Evolutionary conservation across 2,113 vertebrate species (phyloP), one percentile per base, ranked within the genome.

Genomic region (Peromyscus leucopus): DNA sequence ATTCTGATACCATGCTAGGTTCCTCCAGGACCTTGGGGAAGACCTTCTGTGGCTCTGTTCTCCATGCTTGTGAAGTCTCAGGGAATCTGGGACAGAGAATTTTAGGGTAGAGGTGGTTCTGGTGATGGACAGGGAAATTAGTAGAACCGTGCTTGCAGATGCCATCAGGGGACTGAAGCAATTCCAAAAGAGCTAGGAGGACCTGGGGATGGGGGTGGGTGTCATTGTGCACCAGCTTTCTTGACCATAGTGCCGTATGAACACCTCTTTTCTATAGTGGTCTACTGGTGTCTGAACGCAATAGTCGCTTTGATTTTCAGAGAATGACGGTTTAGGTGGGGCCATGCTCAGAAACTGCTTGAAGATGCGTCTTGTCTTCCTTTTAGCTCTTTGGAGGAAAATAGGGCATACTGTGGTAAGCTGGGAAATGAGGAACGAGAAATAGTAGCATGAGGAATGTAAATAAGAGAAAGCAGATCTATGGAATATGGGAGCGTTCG

Each of bases 401-500:
- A 63, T n/a, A 72, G 11, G 31, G 12, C 72, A 71, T 95, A 90
- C 80, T 94, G 93, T 90, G 72, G 57, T 72, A 82, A 75, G 87
- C 63, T 57, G 90, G 65, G 48, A 95, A 85, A 86, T 42, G 71
- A 88, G 28, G 80, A 78, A 89, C 79, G 69, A 74, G 92, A 86
- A 87, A 86, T 74, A 74, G 71, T 93, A 82, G 28, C 51, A 36
- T 90, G 36, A 76, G 51, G 71, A 95, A 85, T 79, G 65, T 84
- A 94, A 97, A 92, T 96, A 93, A 96, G 24, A 89, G 89, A 96
- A 97, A 96, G 74, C 83, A 94, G 69, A 86, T 65, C 74, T 89
- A 59, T 1, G 42, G 88, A 89, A 91, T 96, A 89, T 12, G 22
- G 79, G 65, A 89, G 79, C 39, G 26, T 94, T 93, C 89, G 55